phyloP scores from a whole-genome alignment of 2,888 invertebrate genomes.

The Troides aeacus region DNA sequence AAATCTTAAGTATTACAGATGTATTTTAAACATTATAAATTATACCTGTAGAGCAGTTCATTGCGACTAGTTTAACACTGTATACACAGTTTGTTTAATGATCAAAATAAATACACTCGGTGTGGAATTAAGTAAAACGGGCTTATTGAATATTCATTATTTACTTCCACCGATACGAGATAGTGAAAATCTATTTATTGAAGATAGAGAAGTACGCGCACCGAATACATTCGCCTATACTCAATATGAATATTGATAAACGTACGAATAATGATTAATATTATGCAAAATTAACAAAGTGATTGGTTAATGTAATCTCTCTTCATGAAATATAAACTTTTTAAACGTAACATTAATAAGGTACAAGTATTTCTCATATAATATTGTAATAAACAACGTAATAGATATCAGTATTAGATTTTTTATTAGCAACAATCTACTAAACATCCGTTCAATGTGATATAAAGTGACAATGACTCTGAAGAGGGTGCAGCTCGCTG shows the following conservation, averaged over 20 bases:
- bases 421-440: no score
- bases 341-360: no score
- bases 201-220: not conserved
- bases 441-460: no score
- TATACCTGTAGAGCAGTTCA: not conserved
- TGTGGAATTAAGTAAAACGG: not conserved
- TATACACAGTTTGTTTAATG: conserved; percentile 7
- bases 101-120: conserved; percentile 9
- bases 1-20: no score
- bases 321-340: no score
- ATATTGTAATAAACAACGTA: no score
- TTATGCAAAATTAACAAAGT: not conserved
- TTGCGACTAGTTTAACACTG: not conserved
- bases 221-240: not conserved
- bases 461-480: no score
- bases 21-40: not conserved
- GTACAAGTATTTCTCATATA: no score
- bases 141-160: conserved; percentile 18
- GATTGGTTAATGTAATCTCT: no score
- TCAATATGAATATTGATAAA: not conserved
- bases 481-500: no score
- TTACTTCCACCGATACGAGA: conserved; percentile 10
- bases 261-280: not conserved
- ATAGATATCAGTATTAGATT: no score
- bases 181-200: conserved; percentile 15